Base-by-base conservation (phyloP, 1,140 invertebrate species). In the Phenacoccus solenopsis region DNA sequence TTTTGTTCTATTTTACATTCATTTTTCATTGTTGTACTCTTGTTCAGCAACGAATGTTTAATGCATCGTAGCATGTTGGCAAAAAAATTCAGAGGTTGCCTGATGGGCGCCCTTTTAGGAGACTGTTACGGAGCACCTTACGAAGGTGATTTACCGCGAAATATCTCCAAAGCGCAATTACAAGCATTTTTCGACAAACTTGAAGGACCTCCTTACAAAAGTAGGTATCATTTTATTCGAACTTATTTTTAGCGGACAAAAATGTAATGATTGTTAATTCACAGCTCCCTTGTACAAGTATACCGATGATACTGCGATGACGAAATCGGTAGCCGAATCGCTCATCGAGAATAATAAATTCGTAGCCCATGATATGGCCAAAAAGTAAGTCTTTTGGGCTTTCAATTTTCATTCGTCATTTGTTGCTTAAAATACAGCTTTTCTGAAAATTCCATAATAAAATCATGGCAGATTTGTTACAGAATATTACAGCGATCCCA, bases 231-330 rank as follows among this genome's bases (percentile, higher is more conserved):
- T n/a, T n/a, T n/a, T n/a, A n/a, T n/a, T n/a, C n/a, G 20, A n/a
- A 24, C 7, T 38, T 35, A 16, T 67, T 69, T 9, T 49, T 70
- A 24, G 4, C 35, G 5, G 24, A 2, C 25, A 49, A 24, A 28
- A 49, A 25, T 3, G n/a, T 20, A 12, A 13, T 21, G 24, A 70
- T 27, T 3, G 21, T 21, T 27, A 16, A 38, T 69, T 25, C 70
- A 28, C 69, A 25, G 38, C 49, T 24, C 49, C 49, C 1, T 28
- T 71, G 27, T 64, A 64, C 25, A n/a, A 30, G 27, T 90, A 83
- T 76, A 89, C 89, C 28, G 89, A 91, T 83, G 90, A 91, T 76
- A 89, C 89, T 16, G 87, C 86, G 22, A 90, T 92, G 89, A 86
- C 86, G 16, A 82, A 83, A 75, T 81, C 81, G 57, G 77, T 90